phyloP scores from a whole-genome alignment of 1,140 invertebrate species.

The Marisa cornuarietis region DNA sequence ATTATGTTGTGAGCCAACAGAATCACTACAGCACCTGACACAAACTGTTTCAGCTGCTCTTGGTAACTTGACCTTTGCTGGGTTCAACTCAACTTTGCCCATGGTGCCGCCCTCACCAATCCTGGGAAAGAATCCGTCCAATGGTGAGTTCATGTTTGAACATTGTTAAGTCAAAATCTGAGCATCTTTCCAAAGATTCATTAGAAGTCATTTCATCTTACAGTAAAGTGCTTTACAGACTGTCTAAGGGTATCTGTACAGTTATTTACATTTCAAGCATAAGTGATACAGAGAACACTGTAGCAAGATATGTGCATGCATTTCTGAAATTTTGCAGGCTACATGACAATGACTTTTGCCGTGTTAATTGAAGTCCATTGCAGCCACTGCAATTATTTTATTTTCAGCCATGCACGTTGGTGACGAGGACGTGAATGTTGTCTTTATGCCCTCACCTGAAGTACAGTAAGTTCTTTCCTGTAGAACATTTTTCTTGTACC shows the following conservation, averaged over 20 bases:
- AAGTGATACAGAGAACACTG: too few species aligned
- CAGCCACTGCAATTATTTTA: too few species aligned
- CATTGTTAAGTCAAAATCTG: neutral
- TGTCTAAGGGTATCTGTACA: conserved; percentile 4
- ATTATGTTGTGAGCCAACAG: neutral
- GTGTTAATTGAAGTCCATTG: too few species aligned
- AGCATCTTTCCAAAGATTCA: neutral
- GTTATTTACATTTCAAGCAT: neutral
- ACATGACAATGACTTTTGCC: too few species aligned
- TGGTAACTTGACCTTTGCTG: conserved; percentile 50
- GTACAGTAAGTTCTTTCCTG: too few species aligned
- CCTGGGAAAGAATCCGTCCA: conserved; percentile 18
- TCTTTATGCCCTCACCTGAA: too few species aligned
- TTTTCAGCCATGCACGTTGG: too few species aligned
- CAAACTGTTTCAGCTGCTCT: conserved; percentile 38
- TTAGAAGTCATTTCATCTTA: neutral
- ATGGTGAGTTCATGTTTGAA: conserved; percentile 13
- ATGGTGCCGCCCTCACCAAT: conserved; percentile 53
- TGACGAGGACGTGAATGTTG: too few species aligned
- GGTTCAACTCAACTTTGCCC: conserved; percentile 40
- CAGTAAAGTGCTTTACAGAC: neutral
- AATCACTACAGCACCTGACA: too few species aligned
- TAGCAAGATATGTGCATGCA: too few species aligned
- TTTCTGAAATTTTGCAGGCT: too few species aligned
- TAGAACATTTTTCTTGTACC: too few species aligned